A percentile compares a stretch with the other conserved stretches of the same genome.
Conservation (phyloP, 2,888 invertebrate species). For the Reticulitermes lucifugus region DNA sequence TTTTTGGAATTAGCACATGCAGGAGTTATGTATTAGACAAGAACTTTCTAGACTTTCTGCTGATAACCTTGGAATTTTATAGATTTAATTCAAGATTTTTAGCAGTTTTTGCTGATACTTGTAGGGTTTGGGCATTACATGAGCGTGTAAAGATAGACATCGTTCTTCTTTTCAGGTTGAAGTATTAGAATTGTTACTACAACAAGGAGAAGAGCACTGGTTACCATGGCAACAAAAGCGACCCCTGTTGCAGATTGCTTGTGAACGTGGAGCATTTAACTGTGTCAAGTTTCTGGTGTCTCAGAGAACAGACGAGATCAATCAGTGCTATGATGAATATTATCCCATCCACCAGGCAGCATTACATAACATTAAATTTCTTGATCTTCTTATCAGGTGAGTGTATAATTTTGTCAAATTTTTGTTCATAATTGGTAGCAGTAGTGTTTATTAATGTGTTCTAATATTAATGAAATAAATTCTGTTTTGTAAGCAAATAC, state of each 20-base stretch:
- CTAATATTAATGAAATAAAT: too few species aligned
- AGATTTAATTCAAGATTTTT: too few species aligned
- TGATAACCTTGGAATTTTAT: too few species aligned
- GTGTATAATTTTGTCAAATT: conserved; percentile 8
- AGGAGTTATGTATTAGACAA: too few species aligned
- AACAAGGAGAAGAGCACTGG: conserved; percentile 78
- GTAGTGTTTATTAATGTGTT: too few species aligned
- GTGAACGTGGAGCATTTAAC: conserved; percentile 78
- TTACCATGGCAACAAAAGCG: conserved; percentile 65
- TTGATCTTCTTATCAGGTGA: conserved; percentile 70
- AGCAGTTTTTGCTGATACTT: too few species aligned
- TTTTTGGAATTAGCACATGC: too few species aligned
- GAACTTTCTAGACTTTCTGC: too few species aligned
- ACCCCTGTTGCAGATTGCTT: conserved; percentile 76
- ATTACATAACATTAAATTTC: conserved; percentile 76
- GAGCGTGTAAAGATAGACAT: background rate
- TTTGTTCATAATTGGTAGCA: too few species aligned
- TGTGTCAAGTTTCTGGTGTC: conserved; percentile 76
- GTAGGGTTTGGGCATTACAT: too few species aligned
- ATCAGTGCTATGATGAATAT: conserved; percentile 79
- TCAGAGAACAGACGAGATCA: conserved; percentile 76
- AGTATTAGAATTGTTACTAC: conserved; percentile 74
- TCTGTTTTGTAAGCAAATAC: too few species aligned
- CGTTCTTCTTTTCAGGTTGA: conserved; percentile 60
- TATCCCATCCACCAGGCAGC: conserved; percentile 84